Evolutionary conservation across 92 coral and sea anemone species (phyloP).

Genomic region (Meandrina meandrites): DNA sequence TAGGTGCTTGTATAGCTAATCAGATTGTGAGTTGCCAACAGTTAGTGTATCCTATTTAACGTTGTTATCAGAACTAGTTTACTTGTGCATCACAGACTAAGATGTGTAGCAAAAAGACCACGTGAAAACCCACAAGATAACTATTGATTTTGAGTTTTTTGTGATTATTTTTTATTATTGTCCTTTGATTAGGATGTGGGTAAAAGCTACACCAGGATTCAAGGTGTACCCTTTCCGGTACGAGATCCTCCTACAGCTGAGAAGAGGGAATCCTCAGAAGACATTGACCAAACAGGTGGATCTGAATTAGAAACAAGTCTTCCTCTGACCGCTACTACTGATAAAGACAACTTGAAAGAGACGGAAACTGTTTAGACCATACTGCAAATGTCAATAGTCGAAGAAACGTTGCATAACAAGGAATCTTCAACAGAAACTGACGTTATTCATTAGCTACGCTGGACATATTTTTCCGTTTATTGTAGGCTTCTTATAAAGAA

Average conservation of each 20-base stretch:
- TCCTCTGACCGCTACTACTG: not conserved
- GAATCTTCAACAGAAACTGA: not conserved
- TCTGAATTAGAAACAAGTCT: constrained; percentile 13
- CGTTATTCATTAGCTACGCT: not conserved
- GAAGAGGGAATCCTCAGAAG: not conserved
- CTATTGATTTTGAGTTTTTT: not conserved
- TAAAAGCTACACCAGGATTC: constrained; percentile 28
- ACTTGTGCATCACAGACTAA: too few relatives aligned
- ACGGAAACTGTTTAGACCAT: constrained; percentile 1
- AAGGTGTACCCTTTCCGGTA: constrained; percentile 13
- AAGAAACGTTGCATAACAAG: not conserved
- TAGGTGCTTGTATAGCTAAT: too few relatives aligned
- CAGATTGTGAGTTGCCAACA: too few relatives aligned
- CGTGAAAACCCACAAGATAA: too few relatives aligned
- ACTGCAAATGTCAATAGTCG: not conserved
- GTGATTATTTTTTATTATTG: not conserved
- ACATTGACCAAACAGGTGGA: not conserved
- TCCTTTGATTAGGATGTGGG: constrained; percentile 6
- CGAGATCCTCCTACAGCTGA: not conserved
- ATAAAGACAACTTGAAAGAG: constrained; percentile 1
- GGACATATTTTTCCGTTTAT: not conserved
- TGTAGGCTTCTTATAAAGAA: not conserved
- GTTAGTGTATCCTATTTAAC: too few relatives aligned
- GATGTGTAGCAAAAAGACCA: too few relatives aligned
- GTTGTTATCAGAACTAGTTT: too few relatives aligned